Evolutionary conservation across 2,113 vertebrate species (phyloP), one percentile per base, ranked within the genome.

Genomic region (Rhadina sibilatrix): DNA sequence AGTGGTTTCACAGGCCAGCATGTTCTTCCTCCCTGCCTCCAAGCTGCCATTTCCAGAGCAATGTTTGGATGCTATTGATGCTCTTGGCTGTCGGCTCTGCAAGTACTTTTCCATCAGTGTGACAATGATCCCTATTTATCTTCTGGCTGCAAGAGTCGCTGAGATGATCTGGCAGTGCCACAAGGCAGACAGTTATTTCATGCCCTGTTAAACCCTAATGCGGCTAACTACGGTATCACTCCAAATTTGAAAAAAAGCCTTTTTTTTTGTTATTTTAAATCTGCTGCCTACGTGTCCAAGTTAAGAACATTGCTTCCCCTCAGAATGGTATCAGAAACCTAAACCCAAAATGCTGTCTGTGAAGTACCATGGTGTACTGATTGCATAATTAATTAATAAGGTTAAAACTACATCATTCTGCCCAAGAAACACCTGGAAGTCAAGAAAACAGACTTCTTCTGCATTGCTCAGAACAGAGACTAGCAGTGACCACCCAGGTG

Each of bases 141-240:
- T 98, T 93, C 96, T 84, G 98, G 98, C 98, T 97, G 98, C 97
- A 95, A 97, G 97, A 98, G 97, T 97, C 72, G 97, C 98, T 97
- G 98, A 97, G 98, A 98, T 97, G 98, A 98, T 98, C 98, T 97
- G 98, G 97, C 98, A 95, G 98, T 94, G 98, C 98, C 98, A 98
- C 96, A 94, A 98, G 98, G 98, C 98, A 98, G 98, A 98, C 98
- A 98, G 98, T 98, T 98, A 99, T 99, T 99, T 99, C 99, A 99
- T 98, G 98, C 98, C 98, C 99, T 98, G 98, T 99, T 99, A 99
- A 98, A 98, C 98, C 97, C 98, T 98, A 98, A 99, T 98, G 98
- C 98, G 80, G 97, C 98, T 96, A 98, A 99, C 98, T 95, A 96
- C 91, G 85, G 92, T 87, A 97, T 97, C 96, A 90, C 89, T 95